phyloP scores from a whole-genome alignment of 53 echinoderm and acorn worm species.

The Echinometra lucunter region DNA sequence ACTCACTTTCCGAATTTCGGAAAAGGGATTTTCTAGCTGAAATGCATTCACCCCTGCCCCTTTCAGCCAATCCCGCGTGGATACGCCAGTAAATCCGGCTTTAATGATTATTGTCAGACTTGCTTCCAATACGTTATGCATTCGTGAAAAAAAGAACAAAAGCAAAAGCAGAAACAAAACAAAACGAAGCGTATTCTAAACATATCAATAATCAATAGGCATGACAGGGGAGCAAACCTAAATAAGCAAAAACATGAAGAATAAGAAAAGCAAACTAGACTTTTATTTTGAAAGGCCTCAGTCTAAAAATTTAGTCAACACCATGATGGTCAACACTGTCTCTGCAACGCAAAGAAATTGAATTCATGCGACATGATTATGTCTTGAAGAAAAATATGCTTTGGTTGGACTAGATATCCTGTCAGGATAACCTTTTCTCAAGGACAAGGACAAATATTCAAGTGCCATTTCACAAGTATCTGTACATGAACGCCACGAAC shows the following conservation, averaged over 20 bases:
- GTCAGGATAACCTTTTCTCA: not conserved
- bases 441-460: conserved; percentile 6
- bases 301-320: not conserved
- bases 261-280: not conserved
- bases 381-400: not conserved
- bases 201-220: too few species aligned
- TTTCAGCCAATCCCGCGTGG: too few species aligned
- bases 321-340: not conserved
- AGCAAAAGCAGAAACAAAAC: not conserved
- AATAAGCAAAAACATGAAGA: not conserved
- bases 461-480: conserved; percentile 1
- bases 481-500: conserved; percentile 1
- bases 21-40: too few species aligned
- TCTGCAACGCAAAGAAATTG: not conserved
- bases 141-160: too few species aligned
- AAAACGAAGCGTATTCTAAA: too few species aligned
- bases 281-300: not conserved
- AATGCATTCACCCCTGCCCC: too few species aligned
- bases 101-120: too few species aligned
- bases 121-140: too few species aligned
- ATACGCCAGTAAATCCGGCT: too few species aligned
- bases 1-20: too few species aligned
- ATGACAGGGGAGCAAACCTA: not conserved
- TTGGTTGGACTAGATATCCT: not conserved
- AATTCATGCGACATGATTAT: conserved; percentile 22